phyloP scores from a whole-genome alignment of 2,113 vertebrate genomes.

The Epinephelus moara region DNA sequence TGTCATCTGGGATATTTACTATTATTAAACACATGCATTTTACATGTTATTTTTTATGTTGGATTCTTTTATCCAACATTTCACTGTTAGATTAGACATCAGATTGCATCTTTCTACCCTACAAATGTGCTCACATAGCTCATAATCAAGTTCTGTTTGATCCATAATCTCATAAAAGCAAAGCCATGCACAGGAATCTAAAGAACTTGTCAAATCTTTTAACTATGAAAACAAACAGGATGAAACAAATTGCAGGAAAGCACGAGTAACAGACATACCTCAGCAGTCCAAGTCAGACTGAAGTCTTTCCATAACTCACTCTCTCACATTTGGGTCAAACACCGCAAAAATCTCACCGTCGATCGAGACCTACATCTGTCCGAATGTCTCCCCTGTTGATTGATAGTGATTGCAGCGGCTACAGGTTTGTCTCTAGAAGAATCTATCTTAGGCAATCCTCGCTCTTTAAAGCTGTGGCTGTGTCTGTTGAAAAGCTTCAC shows the following conservation, averaged over 20 bases:
- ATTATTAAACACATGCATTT: constrained; percentile 1
- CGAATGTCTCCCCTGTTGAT: constrained; percentile 53
- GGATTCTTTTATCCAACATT: not conserved
- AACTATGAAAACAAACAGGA: constrained; percentile 27
- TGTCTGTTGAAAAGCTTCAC: constrained; percentile 85
- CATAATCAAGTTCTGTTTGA: constrained; percentile 12
- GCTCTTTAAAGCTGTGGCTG: constrained; percentile 81
- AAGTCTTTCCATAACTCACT: constrained; percentile 60
- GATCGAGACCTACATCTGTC: constrained; percentile 51
- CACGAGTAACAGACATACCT: constrained; percentile 76
- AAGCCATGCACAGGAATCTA: constrained; percentile 22
- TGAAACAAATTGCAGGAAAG: constrained; percentile 22
- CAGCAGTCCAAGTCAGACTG: constrained; percentile 65
- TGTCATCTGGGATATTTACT: constrained; percentile 5
- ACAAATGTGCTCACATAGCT: constrained; percentile 12
- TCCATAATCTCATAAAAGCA: not conserved
- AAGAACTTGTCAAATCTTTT: constrained; percentile 8
- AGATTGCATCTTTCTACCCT: not conserved
- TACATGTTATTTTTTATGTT: not conserved
- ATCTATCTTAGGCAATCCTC: constrained; percentile 84
- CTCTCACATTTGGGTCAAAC: constrained; percentile 60
- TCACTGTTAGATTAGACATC: not conserved
- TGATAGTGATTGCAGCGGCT: constrained; percentile 71
- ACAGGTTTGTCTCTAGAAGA: constrained; percentile 84
- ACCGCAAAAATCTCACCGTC: constrained; percentile 39